Conservation (phyloP, 2,888 invertebrate genomes). For the Brachypterus glaber region DNA sequence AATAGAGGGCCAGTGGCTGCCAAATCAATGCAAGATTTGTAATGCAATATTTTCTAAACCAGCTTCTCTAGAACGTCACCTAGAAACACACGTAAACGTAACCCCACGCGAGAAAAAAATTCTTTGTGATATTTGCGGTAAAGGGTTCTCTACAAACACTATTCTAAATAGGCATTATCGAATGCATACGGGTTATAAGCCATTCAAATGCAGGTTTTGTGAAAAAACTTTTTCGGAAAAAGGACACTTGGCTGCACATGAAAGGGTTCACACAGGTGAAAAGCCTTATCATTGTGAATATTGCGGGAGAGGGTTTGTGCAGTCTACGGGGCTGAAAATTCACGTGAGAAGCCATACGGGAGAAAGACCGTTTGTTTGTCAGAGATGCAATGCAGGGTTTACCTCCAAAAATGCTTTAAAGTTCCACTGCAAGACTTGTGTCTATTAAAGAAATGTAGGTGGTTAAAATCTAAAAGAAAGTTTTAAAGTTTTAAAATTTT, state of each 20-base stretch:
- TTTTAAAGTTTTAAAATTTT: too few species aligned
- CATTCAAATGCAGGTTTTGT: constrained; percentile 32
- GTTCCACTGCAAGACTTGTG: too few species aligned
- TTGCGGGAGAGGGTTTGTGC: constrained; percentile 52
- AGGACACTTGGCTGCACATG: constrained; percentile 49
- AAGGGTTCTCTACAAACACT: constrained; percentile 42
- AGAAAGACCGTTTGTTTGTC: too few species aligned
- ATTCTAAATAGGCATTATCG: constrained; percentile 46
- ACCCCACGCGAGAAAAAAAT: constrained; percentile 32
- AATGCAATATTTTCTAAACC: constrained; percentile 36
- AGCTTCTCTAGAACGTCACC: constrained; percentile 32
- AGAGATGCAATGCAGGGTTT: too few species aligned
- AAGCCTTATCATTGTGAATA: constrained; percentile 51
- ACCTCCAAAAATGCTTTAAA: too few species aligned
- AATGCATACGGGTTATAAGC: constrained; percentile 47
- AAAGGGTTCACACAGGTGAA: constrained; percentile 52
- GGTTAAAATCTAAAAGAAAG: too few species aligned
- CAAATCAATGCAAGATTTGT: constrained; percentile 36
- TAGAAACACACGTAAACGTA: constrained; percentile 40
- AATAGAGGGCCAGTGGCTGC: constrained; percentile 37
- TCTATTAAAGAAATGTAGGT: too few species aligned
- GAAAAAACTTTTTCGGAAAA: constrained; percentile 50
- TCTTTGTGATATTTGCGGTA: constrained; percentile 50
- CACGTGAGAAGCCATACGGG: too few species aligned
- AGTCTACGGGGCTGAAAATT: constrained; percentile 44